Conservation (phyloP, 2,113 vertebrate species). For the Gallinago undulata region DNA sequence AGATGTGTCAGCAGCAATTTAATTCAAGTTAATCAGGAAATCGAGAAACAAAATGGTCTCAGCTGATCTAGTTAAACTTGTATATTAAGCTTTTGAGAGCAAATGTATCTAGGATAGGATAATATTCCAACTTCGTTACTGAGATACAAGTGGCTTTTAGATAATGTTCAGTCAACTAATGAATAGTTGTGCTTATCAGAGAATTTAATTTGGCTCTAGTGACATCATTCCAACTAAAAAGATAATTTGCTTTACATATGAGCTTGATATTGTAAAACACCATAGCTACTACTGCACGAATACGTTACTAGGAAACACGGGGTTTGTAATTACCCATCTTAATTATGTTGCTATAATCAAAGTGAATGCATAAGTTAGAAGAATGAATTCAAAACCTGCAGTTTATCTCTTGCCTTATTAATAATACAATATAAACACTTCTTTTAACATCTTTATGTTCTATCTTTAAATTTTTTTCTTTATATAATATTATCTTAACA, state of each 20-base stretch:
- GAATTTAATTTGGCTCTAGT: conserved; percentile 63
- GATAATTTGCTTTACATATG: conserved; percentile 74
- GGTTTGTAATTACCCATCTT: conserved; percentile 73
- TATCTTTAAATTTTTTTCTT: background rate
- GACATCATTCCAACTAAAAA: conserved; percentile 63
- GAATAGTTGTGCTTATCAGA: conserved; percentile 62
- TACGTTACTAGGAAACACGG: conserved; percentile 67
- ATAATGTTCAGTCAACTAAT: conserved; percentile 29
- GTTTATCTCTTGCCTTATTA: conserved; percentile 39
- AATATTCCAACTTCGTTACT: conserved; percentile 24
- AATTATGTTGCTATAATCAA: conserved; percentile 65
- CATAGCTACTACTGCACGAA: conserved; percentile 57
- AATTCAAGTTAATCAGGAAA: conserved; percentile 44
- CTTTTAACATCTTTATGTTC: background rate
- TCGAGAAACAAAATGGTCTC: background rate
- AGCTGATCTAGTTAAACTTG: conserved; percentile 22
- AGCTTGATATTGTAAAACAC: conserved; percentile 69
- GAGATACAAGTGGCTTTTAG: conserved; percentile 27
- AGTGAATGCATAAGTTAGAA: conserved; percentile 32
- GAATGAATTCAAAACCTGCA: conserved; percentile 14
- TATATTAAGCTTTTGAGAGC: conserved; percentile 8
- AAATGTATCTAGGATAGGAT: background rate
- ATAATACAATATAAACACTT: conserved; percentile 2
- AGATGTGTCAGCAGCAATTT: background rate
- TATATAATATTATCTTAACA: background rate